phyloP scores from a whole-genome alignment of 1,140 invertebrate species.

The Parasteatoda tepidariorum region DNA sequence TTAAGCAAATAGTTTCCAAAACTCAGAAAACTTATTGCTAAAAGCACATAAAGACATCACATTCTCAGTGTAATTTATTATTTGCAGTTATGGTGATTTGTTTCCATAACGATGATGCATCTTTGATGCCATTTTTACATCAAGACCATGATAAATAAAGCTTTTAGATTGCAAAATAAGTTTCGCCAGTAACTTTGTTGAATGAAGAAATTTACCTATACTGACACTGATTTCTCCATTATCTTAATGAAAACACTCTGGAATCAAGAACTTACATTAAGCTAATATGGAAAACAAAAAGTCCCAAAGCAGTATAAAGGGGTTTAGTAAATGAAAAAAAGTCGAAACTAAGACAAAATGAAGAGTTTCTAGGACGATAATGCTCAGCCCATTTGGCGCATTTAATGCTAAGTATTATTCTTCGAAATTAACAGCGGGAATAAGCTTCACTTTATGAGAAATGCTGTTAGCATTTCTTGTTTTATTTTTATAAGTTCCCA shows the following conservation, averaged over 20 bases:
- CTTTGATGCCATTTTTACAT: no score
- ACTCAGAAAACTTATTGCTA: no score
- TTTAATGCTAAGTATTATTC: constrained; percentile 38
- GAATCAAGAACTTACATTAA: background rate
- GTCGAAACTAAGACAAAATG: background rate
- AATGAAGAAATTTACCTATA: background rate
- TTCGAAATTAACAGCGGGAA: background rate
- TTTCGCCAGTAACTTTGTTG: no score
- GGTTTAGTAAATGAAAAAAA: background rate
- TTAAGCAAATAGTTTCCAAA: no score
- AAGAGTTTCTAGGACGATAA: constrained; percentile 19
- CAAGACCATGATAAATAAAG: no score
- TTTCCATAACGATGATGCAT: no score
- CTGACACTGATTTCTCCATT: background rate
- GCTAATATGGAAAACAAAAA: background rate
- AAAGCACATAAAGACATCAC: no score
- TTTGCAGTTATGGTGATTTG: no score
- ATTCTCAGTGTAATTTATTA: no score
- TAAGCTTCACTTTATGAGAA: background rate
- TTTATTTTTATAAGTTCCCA: no score
- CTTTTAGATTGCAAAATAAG: no score
- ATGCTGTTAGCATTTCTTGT: no score
- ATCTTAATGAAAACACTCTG: background rate
- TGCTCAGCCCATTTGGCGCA: constrained; percentile 35
- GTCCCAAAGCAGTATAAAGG: background rate